Conservation (phyloP, 2,797 vertebrate species). For the Pyrocephalus nanus region DNA sequence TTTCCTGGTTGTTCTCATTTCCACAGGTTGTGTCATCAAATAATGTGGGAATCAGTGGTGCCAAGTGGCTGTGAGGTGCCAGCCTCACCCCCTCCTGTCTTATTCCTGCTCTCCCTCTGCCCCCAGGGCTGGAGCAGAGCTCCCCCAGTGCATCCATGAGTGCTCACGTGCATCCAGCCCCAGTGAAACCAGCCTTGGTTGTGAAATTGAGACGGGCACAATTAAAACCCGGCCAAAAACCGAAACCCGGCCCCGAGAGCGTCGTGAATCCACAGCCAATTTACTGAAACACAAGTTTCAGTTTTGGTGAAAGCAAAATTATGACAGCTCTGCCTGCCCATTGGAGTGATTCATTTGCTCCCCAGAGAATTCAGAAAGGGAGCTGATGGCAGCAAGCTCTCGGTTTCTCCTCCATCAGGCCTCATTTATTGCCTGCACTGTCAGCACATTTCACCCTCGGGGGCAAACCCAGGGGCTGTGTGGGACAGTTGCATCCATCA, state of each 20-base stretch:
- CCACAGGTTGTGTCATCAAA: accelerated
- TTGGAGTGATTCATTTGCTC: slow-evolving; percentile 55
- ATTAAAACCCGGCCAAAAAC: neutral
- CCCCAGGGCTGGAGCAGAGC: neutral
- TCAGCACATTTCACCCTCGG: neutral
- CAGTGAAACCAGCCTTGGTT: neutral
- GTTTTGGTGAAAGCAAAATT: slow-evolving; percentile 67
- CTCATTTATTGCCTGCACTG: neutral
- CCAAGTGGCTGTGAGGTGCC: accelerated
- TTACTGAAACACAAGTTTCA: slow-evolving; percentile 44
- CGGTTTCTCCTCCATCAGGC: slow-evolving; percentile 49
- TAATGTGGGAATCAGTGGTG: accelerated
- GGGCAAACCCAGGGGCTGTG: neutral
- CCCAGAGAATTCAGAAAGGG: neutral
- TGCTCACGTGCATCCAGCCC: neutral
- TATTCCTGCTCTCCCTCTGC: accelerated
- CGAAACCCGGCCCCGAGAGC: neutral
- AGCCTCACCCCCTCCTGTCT: neutral
- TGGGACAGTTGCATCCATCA: accelerated
- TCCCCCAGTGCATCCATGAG: accelerated
- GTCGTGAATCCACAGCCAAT: neutral
- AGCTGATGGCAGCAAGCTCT: neutral
- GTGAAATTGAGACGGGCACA: slow-evolving; percentile 27
- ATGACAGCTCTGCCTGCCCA: neutral
- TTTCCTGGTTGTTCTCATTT: neutral